These are phyloP conservation scores for Pinctada fucata DNA, from an alignment of 2,888 invertebrate genomes.

Conservation along the genomic window DNA sequence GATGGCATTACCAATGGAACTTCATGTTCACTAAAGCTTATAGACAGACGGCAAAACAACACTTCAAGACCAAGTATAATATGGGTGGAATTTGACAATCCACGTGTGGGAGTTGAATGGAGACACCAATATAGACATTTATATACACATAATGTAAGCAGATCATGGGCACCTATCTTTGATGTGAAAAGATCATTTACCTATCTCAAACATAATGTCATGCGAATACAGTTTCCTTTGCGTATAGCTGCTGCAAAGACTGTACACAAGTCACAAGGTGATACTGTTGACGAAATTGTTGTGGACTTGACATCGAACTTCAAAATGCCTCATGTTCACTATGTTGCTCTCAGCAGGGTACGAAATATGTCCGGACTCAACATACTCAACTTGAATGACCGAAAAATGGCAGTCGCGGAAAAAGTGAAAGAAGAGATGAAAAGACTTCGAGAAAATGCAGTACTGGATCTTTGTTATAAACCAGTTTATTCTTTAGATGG, in stretches of 20 bases:
- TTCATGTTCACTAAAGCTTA: conserved; percentile 41
- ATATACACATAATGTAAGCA: conserved; percentile 8
- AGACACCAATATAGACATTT: conserved; percentile 28
- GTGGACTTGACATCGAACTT: conserved; percentile 10
- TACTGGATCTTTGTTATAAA: conserved; percentile 26
- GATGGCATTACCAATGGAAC: conserved; percentile 56
- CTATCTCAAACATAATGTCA: conserved; percentile 7
- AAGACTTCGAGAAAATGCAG: background rate
- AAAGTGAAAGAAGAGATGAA: conserved; percentile 1
- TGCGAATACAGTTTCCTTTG: conserved; percentile 43
- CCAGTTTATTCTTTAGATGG: too few species aligned
- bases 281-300: conserved; percentile 28
- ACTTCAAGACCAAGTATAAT: conserved; percentile 40
- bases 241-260: conserved; percentile 38
- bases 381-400: background rate
- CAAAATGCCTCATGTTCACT: conserved; percentile 44
- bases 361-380: background rate
- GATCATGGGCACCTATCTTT: conserved; percentile 43
- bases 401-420: background rate
- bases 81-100: conserved; percentile 49
- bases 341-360: conserved; percentile 43
- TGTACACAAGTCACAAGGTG: conserved; percentile 45
- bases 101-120: conserved; percentile 29
- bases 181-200: conserved; percentile 32
- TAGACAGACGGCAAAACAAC: conserved; percentile 37